These are phyloP conservation scores for Fukomys damarensis DNA, from an alignment of 2,113 vertebrate species.

Conservation along the genomic window DNA sequence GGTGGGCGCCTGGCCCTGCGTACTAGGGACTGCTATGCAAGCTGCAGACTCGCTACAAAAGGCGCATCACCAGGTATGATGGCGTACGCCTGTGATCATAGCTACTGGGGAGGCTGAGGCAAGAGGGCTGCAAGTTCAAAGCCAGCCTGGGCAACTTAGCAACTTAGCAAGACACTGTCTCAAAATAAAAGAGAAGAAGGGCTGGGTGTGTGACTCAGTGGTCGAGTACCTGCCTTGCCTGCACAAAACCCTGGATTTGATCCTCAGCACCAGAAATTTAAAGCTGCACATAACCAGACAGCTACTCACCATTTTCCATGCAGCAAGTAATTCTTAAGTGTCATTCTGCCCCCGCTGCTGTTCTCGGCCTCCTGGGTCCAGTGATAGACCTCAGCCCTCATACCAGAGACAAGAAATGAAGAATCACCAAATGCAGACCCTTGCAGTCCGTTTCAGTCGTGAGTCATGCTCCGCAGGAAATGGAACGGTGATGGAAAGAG, in stretches of 20 bases:
- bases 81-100: neutral
- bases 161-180: neutral
- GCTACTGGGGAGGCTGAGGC: neutral
- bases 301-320: neutral
- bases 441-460: accelerated
- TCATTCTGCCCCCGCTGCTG: neutral
- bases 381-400: neutral
- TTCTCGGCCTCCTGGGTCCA: neutral
- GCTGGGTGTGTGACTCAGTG: neutral
- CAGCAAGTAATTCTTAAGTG: neutral
- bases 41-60: neutral
- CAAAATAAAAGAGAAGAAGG: neutral
- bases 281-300: neutral
- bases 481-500: neutral
- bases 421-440: neutral
- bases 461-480: neutral
- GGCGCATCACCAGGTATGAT: neutral
- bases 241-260: neutral
- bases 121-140: neutral
- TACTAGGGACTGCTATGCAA: neutral
- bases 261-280: neutral
- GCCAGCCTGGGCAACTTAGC: neutral
- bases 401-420: neutral
- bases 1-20: neutral
- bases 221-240: neutral